A percentile compares a stretch with the other conserved stretches of the same genome.
phyloP scores from a whole-genome alignment of 2,113 vertebrate genomes.

The Salvator merianae region DNA sequence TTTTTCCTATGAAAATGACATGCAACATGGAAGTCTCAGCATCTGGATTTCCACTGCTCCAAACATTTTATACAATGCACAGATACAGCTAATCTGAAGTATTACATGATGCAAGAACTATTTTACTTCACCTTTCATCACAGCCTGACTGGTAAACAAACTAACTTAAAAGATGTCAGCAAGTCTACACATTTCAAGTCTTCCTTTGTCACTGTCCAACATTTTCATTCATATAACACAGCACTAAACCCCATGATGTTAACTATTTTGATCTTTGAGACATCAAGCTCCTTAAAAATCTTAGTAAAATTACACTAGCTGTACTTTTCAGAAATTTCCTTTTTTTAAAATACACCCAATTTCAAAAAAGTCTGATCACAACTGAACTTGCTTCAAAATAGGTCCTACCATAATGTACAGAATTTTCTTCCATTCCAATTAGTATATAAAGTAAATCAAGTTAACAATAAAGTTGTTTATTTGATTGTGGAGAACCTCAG shows the following conservation, averaged over 20 bases:
- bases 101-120: constrained; percentile 58
- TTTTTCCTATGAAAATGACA: background rate
- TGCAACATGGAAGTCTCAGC: background rate
- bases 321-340: too few species aligned
- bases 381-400: background rate
- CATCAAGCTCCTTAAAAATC: too few species aligned
- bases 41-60: background rate
- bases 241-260: too few species aligned
- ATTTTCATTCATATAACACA: too few species aligned
- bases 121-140: constrained; percentile 45
- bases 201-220: too few species aligned
- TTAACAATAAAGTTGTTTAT: background rate
- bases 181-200: too few species aligned
- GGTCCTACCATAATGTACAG: background rate
- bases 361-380: background rate
- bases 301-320: too few species aligned
- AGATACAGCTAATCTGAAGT: constrained; percentile 40
- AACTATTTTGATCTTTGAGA: too few species aligned
- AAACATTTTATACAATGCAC: constrained; percentile 30
- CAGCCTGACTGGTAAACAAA: constrained; percentile 24
- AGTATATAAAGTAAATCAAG: background rate
- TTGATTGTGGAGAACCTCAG: background rate
- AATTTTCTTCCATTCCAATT: background rate
- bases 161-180: constrained; percentile 27
- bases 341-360: too few species aligned